Conservation (phyloP, 2,797 vertebrate species). For the Acanthis flammea region DNA sequence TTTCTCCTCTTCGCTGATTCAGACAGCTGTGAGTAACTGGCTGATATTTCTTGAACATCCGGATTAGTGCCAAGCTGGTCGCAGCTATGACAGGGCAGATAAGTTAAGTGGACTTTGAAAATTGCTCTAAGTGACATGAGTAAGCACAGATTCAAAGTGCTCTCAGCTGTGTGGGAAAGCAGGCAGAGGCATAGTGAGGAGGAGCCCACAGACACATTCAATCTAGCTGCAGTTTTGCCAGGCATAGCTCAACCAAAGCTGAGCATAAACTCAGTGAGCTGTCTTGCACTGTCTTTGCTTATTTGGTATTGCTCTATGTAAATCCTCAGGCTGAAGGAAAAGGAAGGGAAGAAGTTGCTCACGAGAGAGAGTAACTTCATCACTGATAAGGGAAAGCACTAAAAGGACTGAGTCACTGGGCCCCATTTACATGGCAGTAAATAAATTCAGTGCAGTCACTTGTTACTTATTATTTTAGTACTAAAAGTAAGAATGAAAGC, state of each 20-base stretch:
- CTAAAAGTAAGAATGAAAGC: not conserved
- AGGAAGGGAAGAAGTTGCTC: not conserved
- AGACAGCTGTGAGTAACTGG: not conserved
- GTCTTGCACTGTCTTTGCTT: not conserved
- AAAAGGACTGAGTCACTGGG: not conserved
- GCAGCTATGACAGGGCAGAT: not conserved
- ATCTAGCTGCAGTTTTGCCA: not conserved
- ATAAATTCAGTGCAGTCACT: not conserved
- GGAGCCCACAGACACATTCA: not conserved
- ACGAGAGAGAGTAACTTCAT: not conserved
- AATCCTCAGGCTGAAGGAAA: not conserved
- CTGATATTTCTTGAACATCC: not conserved
- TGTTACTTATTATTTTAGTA: not conserved
- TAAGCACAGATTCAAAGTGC: not conserved
- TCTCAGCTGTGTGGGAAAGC: not conserved
- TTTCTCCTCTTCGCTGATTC: not conserved
- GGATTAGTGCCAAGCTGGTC: not conserved
- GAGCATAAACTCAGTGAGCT: not conserved
- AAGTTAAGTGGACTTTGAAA: conserved; percentile 39
- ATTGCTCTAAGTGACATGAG: conserved; percentile 1
- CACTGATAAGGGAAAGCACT: not conserved
- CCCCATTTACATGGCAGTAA: not conserved
- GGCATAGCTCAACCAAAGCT: not conserved
- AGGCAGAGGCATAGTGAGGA: not conserved
- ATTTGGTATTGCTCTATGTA: not conserved